Conservation (phyloP, 2,113 vertebrate genomes). For the Lasiurus cinereus region DNA sequence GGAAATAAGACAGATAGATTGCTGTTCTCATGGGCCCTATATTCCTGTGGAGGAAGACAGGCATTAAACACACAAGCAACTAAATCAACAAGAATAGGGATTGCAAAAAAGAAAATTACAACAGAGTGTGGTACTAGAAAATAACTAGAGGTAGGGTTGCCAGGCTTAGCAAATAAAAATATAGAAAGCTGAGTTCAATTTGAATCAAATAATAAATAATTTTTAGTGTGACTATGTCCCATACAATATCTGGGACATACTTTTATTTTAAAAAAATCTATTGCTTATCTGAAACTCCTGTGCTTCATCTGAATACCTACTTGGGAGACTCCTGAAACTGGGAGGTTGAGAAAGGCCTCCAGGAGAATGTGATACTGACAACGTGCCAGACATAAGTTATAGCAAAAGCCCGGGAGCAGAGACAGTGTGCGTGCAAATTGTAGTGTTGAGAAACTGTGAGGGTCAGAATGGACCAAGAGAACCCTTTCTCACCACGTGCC, state of each 20-base stretch:
- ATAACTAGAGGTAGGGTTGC: neutral
- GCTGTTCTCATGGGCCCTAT: neutral
- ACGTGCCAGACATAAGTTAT: neutral
- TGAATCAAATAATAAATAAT: conserved; percentile 28
- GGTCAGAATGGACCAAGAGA: neutral
- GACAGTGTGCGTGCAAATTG: neutral
- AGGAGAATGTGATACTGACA: neutral
- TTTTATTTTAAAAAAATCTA: neutral
- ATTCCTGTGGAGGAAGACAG: neutral
- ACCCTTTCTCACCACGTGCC: neutral
- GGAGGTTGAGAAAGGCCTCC: neutral
- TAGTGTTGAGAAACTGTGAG: neutral
- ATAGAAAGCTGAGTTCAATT: neutral
- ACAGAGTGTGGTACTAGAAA: neutral
- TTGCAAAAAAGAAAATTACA: neutral
- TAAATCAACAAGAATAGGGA: neutral
- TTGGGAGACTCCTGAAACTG: neutral
- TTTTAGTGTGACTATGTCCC: neutral
- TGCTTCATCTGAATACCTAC: neutral
- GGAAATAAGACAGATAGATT: neutral
- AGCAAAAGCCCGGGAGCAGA: neutral
- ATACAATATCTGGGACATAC: neutral
- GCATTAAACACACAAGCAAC: neutral
- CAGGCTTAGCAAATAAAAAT: conserved; percentile 28
- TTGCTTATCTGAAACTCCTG: neutral